Percentiles rank a stretch among this genome's conserved stretches.
Conservation (phyloP, 2,888 invertebrate species). For the Apomyelois bistriatella region DNA sequence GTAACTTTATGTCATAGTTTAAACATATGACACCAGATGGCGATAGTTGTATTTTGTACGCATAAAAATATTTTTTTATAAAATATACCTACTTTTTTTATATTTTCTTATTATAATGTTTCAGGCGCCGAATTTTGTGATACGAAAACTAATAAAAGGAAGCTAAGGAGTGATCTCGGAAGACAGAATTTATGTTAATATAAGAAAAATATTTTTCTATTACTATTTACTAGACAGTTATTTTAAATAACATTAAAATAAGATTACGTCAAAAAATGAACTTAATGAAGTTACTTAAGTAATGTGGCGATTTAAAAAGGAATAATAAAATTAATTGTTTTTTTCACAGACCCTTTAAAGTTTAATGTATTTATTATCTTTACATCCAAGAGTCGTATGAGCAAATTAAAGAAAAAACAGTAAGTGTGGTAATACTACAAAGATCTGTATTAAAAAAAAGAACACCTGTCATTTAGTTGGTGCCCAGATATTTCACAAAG, state of each 20-base stretch:
- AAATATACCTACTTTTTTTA: background rate
- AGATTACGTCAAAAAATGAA: background rate
- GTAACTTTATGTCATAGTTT: background rate
- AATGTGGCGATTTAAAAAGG: no score
- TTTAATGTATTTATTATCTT: no score
- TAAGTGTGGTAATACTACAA: no score
- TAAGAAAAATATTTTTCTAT: constrained; percentile 18
- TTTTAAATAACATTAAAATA: background rate
- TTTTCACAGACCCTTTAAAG: no score
- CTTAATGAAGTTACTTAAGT: no score
- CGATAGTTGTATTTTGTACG: constrained; percentile 2
- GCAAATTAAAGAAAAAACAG: no score
- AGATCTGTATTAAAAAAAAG: no score
- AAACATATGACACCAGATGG: constrained; percentile 23
- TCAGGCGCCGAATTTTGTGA: constrained; percentile 49
- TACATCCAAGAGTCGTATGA: no score
- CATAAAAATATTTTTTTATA: background rate
- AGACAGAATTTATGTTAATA: constrained; percentile 35
- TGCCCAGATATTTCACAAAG: no score
- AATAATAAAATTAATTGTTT: no score
- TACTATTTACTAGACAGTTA: background rate
- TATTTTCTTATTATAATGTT: constrained; percentile 28
- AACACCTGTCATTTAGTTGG: no score
- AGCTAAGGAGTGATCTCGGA: constrained; percentile 74
- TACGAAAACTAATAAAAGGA: constrained; percentile 52